Base-by-base conservation (phyloP, 2,888 invertebrate genomes). In the Lasioglossum leucozonium region DNA sequence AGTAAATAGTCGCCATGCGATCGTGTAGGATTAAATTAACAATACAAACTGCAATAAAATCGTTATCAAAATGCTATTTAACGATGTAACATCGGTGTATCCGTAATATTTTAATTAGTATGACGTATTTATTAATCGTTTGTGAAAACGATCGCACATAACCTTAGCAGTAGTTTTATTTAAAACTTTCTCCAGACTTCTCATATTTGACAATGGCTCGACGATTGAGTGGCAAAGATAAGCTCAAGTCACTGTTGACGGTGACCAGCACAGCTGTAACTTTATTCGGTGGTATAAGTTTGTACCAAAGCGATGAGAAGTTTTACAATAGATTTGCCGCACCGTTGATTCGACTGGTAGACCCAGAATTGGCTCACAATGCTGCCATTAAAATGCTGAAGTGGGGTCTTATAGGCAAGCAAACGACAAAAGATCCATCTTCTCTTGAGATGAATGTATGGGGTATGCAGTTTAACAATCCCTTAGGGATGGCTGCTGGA, bases 401-500 rank as follows among this genome's bases (percentile, higher is more conserved):
- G 95, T 97, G 97, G 95, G 96, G 97, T 37, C 87, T 99, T 0
- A 95, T 98, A 86, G 97, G 97, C 18, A 95, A 95, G 87, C 96
- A 96, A 91, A 95, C 92, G 76, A 95, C 94, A 83, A 93, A 96
- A 79, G 98, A 98, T 95, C 96, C 97, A 4, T 94, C 96, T 42
- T 94, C 96, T 85, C 95, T 98, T 93, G 96, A 96, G 93, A 97
- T 97, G 0, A 96, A 95, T 78, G 95, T 99, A 72, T 97, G 98
- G 94, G 96, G 97, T 37, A 96, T 96, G 86, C 95, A 97, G 22
- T 96, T 99, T 85, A 95, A 96, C 79, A 99, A 99, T 95, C 99
- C 99, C 0, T 95, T 99, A 91, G 99, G 99, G n/a, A 97, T 99
- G 93, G 99, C 99, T 42, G 99, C 99, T 81, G 99, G 99, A 10